Base-by-base conservation (phyloP, 2,888 invertebrate species). In the Cheilosia scutellata region DNA sequence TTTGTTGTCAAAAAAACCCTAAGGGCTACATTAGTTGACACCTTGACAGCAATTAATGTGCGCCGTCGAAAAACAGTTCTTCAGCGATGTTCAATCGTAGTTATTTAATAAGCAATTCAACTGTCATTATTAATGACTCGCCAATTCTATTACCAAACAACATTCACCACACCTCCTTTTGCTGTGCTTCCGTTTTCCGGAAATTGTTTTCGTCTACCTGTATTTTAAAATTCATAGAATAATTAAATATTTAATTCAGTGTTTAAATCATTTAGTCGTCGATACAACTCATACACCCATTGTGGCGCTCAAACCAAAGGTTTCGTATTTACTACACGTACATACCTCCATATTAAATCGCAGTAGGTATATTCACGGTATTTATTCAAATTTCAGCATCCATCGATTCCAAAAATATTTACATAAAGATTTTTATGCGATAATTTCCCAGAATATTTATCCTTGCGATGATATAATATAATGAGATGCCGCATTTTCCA, bases 371-470 rank as follows among this genome's bases (percentile, higher is more conserved):
- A 42, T 42, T 47, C 20, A 6, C 16, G 13, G 25, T 25, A 42
- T 42, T 62, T 62, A 44, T 62, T 62, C 31, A 44, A 44, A 44
- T 42, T 44, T 60, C 60, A 60, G n/a, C 60, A 42, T 31, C 16
- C 5, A 63, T 63, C 63, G 33, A 49, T 49, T 63, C 33, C 1
- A 13, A 47, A 49, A 63, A 49, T 63, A 63, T 63, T 63, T 63
- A 20, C 49, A 63, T 49, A 20, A 49, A 63, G 63, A 63, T 49
- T 63, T 49, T 49, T 25, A 7, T 16, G 11, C 11, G 37, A 25
- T n/a, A 40, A 27, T 40, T 51, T 53, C n/a, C 20, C 37, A 11
- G 37, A 37, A 58, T 25, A 37, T 58, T 58, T 31, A 47, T 62
- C 29, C 1, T 31, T 5, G 9, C 37, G 1, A n/a, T 53, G 37